Evolutionary conservation across 2,797 vertebrate genomes (phyloP).

Genomic region (Poeciliopsis paucimaculata): DNA sequence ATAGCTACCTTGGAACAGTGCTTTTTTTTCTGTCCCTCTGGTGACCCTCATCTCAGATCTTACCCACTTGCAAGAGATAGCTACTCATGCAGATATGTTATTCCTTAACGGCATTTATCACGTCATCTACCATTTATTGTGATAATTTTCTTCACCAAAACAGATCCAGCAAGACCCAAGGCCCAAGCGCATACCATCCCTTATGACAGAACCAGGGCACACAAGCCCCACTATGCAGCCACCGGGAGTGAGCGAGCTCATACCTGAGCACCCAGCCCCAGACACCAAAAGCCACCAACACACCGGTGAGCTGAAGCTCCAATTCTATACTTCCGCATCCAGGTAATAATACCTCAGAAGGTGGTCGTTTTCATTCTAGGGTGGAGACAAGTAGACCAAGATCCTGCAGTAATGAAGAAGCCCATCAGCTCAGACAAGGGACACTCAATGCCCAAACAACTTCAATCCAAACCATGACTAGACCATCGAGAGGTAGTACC

Average conservation of each 20-base stretch:
- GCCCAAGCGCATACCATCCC: too few relatives aligned
- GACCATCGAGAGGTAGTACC: not conserved
- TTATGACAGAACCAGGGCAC: too few relatives aligned
- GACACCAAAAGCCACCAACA: too few relatives aligned
- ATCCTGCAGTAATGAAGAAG: not conserved
- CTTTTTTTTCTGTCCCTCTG: not conserved
- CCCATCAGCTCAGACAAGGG: not conserved
- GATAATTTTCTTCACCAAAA: too few relatives aligned
- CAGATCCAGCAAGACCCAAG: too few relatives aligned
- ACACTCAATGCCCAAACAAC: not conserved
- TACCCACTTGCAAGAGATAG: not conserved
- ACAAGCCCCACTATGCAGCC: too few relatives aligned
- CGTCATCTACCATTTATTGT: too few relatives aligned
- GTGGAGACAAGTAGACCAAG: not conserved
- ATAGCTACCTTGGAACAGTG: not conserved
- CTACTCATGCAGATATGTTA: not conserved
- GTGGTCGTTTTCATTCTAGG: not conserved
- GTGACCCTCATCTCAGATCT: not conserved
- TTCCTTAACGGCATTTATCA: too few relatives aligned
- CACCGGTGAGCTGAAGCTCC: too few relatives aligned
- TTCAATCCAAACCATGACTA: not conserved
- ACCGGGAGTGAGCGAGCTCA: too few relatives aligned
- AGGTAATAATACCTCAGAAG: too few relatives aligned
- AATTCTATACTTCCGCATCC: not conserved
- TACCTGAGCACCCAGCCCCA: too few relatives aligned